A percentile compares a stretch with the other conserved stretches of the same genome.
Evolutionary conservation across 2,888 invertebrate species (phyloP).

Genomic region (Apotomis turbidana): DNA sequence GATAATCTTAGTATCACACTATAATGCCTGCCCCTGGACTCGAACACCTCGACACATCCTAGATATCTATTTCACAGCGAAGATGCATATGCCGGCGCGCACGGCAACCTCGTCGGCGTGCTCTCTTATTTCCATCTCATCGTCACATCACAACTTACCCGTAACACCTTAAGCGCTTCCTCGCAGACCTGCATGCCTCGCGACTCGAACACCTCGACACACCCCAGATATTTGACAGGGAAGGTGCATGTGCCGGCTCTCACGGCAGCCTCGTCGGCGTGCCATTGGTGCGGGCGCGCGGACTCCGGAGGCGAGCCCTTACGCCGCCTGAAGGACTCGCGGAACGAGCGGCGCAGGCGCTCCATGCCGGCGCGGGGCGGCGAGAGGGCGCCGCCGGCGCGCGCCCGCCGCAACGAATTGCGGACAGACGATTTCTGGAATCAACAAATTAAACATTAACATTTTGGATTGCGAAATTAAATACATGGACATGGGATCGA

Average conservation of each 20-base stretch:
- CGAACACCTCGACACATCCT: no score
- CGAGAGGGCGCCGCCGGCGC: conserved; percentile 77
- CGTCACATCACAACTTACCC: conserved; percentile 85
- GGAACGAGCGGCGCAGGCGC: conserved; percentile 93
- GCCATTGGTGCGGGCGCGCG: conserved; percentile 99
- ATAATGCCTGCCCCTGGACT: no score
- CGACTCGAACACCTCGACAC: conserved; percentile 99
- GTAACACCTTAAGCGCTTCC: conserved; percentile 97
- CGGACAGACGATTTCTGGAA: conserved; percentile 80
- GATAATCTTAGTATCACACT: no score
- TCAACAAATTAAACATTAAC: background rate
- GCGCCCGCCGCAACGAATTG: conserved; percentile 76
- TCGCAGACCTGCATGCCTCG: conserved; percentile 99
- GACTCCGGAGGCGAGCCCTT: conserved; percentile 95
- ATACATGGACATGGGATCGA: no score
- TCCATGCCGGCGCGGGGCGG: conserved; percentile 89
- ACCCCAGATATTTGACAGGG: conserved; percentile 99
- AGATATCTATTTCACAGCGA: no score
- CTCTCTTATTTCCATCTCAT: no score
- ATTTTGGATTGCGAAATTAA: background rate
- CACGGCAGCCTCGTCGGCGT: conserved; percentile 98
- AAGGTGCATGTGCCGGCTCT: conserved; percentile 98
- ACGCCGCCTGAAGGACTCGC: conserved; percentile 96
- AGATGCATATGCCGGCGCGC: no score
- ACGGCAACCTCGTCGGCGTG: no score